Conservation (phyloP, 1,140 invertebrate genomes). For the Sipha flava region DNA sequence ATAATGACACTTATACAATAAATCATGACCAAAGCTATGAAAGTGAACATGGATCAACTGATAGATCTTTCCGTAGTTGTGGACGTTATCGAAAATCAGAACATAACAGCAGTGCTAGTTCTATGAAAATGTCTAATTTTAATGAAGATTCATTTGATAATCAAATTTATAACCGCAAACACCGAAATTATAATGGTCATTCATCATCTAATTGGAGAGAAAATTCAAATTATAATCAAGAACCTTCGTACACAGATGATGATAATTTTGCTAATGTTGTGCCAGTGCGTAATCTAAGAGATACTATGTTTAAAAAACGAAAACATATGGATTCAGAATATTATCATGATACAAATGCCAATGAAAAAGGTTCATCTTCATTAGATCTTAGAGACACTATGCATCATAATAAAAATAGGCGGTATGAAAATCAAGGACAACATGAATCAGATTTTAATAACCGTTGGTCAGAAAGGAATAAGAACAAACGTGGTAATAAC, state of each 20-base stretch:
- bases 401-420: neutral
- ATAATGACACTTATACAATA: neutral
- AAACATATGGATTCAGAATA: neutral
- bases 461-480: neutral
- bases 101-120: neutral
- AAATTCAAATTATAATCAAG: neutral
- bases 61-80: neutral
- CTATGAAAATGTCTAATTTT: neutral
- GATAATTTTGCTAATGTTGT: neutral
- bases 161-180: neutral
- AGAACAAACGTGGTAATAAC: neutral
- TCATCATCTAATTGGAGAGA: neutral
- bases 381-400: conserved; percentile 15
- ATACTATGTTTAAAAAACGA: neutral
- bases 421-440: neutral
- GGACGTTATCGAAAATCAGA: neutral
- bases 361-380: neutral
- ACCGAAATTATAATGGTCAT: neutral
- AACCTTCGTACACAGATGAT: neutral
- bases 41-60: neutral
- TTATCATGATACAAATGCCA: neutral
- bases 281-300: neutral
- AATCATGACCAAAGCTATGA: neutral
- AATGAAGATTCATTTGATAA: neutral
- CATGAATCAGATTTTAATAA: neutral